These are phyloP conservation scores for Lemur catta DNA, from an alignment of 2,797 vertebrate species.

Conservation along the genomic window DNA sequence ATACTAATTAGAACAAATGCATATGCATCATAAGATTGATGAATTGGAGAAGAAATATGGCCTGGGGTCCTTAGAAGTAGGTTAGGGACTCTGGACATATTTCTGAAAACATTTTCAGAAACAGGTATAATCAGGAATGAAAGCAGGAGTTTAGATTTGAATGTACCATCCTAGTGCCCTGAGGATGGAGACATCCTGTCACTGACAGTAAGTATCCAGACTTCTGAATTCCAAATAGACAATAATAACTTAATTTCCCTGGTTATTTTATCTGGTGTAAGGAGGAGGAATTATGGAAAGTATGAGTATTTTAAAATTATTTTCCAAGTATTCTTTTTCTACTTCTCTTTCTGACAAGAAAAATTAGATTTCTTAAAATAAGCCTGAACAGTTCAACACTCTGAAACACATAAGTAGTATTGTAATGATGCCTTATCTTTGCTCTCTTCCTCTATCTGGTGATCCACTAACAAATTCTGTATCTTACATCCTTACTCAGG, in stretches of 20 bases:
- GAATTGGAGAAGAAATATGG: background rate
- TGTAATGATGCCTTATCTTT: background rate
- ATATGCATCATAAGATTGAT: background rate
- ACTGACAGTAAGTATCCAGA: background rate
- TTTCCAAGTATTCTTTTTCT: background rate
- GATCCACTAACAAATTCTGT: background rate
- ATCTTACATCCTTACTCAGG: background rate
- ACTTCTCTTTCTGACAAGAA: background rate
- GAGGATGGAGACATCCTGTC: background rate
- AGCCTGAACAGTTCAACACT: background rate
- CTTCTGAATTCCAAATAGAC: background rate
- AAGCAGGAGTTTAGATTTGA: background rate
- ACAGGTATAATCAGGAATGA: background rate
- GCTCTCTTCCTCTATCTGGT: background rate
- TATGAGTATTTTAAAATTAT: background rate
- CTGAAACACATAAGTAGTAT: background rate
- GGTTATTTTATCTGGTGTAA: background rate
- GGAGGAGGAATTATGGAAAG: background rate
- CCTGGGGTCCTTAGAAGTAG: background rate
- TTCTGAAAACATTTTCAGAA: background rate
- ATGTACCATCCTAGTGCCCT: background rate
- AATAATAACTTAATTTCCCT: background rate
- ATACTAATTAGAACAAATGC: background rate
- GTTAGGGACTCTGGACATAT: background rate
- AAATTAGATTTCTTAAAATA: slow-evolving; percentile 2